Evolutionary conservation across 1,140 invertebrate species (phyloP).

Genomic region (Onthophagus taurus): DNA sequence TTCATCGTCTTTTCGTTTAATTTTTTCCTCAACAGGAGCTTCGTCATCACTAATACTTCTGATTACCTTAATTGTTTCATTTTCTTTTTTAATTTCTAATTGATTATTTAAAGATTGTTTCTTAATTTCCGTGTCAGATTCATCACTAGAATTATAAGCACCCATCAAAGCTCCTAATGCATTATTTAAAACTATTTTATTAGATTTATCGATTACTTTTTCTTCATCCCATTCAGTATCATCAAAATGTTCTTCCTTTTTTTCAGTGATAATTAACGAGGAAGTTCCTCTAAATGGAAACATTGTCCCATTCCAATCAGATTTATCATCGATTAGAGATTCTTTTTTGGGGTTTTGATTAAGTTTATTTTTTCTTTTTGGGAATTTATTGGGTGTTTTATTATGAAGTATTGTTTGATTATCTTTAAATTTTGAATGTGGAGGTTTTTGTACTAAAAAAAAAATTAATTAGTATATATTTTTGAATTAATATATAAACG

Average conservation of each 20-base stretch:
- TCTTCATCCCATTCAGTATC: conserved; percentile 32
- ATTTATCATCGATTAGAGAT: conserved; percentile 31
- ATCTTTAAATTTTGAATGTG: too few species aligned
- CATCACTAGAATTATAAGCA: conserved; percentile 44
- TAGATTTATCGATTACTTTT: conserved; percentile 14
- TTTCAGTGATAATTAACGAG: conserved; percentile 22
- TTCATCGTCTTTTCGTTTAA: conserved; percentile 11
- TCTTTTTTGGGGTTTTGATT: conserved; percentile 11
- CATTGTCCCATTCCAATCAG: conserved; percentile 35
- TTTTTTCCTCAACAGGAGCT: conserved; percentile 38
- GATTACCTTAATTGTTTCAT: conserved; percentile 15
- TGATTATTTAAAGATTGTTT: conserved; percentile 13
- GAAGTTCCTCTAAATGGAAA: conserved; percentile 36
- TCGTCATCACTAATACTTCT: conserved; percentile 28
- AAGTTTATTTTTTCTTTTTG: background rate
- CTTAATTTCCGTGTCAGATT: conserved; percentile 34
- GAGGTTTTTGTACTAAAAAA: conserved; percentile 3
- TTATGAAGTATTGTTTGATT: too few species aligned
- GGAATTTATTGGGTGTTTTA: background rate
- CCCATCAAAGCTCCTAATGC: conserved; percentile 43
- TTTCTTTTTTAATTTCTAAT: conserved; percentile 13
- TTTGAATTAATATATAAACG: conserved; percentile 12
- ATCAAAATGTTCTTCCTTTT: conserved; percentile 29
- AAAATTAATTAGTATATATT: background rate
- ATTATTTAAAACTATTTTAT: conserved; percentile 35